A percentile compares a stretch with the other conserved stretches of the same genome.
Evolutionary conservation across 1,140 invertebrate genomes (phyloP).

Genomic region (Megalonaias nervosa): DNA sequence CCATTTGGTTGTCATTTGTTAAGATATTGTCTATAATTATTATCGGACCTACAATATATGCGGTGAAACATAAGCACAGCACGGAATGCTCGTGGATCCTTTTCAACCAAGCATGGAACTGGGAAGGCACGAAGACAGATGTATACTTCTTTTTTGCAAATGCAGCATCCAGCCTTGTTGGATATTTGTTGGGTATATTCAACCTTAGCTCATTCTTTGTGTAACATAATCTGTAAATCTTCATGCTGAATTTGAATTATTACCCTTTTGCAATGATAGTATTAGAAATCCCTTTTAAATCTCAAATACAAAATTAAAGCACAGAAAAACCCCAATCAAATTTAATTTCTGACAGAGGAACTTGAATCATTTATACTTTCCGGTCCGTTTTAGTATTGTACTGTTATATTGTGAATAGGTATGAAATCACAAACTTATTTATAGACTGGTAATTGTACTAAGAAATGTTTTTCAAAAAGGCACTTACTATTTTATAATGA

Average conservation of each 20-base stretch:
- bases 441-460: too few relatives aligned
- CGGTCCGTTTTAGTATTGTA: too few relatives aligned
- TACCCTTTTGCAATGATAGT: not conserved
- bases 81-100: not conserved
- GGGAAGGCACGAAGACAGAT: not conserved
- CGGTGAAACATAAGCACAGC: not conserved
- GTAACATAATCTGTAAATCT: not conserved
- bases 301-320: slow-evolving; percentile 14
- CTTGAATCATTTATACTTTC: too few relatives aligned
- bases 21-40: slow-evolving; percentile 12
- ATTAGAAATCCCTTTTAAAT: not conserved
- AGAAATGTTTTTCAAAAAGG: too few relatives aligned
- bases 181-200: slow-evolving; percentile 1
- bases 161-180: slow-evolving; percentile 2
- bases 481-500: too few relatives aligned
- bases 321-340: too few relatives aligned
- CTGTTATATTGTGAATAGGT: too few relatives aligned
- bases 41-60: not conserved
- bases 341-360: too few relatives aligned
- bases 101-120: slow-evolving; percentile 1
- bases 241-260: not conserved
- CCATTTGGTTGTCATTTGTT: slow-evolving; percentile 16
- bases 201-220: not conserved
- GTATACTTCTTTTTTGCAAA: slow-evolving; percentile 13
- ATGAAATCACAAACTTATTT: too few relatives aligned